Evolutionary conservation across 2,113 vertebrate genomes (phyloP).

Genomic region (Gambusia holbrooki): DNA sequence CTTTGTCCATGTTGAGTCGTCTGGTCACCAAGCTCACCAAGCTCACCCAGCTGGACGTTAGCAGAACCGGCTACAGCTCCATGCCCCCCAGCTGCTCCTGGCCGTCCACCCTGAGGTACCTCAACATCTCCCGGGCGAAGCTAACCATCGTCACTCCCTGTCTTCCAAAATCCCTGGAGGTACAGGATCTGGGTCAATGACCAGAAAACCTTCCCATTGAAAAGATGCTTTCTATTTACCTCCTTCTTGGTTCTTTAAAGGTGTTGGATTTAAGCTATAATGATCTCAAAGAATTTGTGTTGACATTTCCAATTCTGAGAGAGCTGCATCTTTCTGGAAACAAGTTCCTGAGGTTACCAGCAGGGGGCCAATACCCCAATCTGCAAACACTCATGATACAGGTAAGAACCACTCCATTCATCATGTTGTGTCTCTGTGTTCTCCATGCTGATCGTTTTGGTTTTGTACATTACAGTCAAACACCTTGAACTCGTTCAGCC

Average conservation of each 20-base stretch:
- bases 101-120: slow-evolving; percentile 79
- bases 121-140: slow-evolving; percentile 86
- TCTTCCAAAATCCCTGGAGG: slow-evolving; percentile 76
- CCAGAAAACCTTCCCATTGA: not conserved
- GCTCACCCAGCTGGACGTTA: slow-evolving; percentile 83
- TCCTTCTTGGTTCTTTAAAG: slow-evolving; percentile 29
- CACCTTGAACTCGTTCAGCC: slow-evolving; percentile 77
- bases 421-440: not conserved
- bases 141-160: slow-evolving; percentile 75
- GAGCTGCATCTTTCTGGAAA: slow-evolving; percentile 88
- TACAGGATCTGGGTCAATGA: slow-evolving; percentile 5
- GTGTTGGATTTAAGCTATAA: slow-evolving; percentile 88
- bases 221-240: not conserved
- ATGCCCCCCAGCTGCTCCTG: slow-evolving; percentile 82
- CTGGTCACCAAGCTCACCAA: slow-evolving; percentile 70
- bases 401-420: slow-evolving; percentile 22
- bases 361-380: slow-evolving; percentile 65
- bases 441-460: not conserved
- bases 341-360: slow-evolving; percentile 82
- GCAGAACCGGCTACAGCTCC: slow-evolving; percentile 80
- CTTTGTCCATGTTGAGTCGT: slow-evolving; percentile 34
- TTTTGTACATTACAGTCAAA: slow-evolving; percentile 75
- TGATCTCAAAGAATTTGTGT: slow-evolving; percentile 75
- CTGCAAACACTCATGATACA: slow-evolving; percentile 77
- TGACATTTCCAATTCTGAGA: slow-evolving; percentile 76